A percentile compares a stretch with the other conserved stretches of the same genome.
Evolutionary conservation across 2,113 vertebrate species (phyloP).

Genomic region (Lepisosteus oculatus): DNA sequence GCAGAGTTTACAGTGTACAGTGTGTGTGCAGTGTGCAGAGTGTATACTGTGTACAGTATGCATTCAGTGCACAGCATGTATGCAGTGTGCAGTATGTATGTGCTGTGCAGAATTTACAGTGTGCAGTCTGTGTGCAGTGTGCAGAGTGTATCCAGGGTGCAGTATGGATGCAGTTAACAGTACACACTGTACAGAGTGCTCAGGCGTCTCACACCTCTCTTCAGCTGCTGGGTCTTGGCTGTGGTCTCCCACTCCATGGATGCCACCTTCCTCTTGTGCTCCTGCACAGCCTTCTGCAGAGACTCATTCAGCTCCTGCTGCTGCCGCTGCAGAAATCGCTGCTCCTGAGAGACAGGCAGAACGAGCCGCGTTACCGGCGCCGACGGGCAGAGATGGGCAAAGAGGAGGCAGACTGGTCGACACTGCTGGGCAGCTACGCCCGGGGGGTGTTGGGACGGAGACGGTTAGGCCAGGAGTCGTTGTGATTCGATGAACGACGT

Average conservation of each 20-base stretch:
- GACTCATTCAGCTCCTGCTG: constrained; percentile 59
- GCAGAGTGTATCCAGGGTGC: background rate
- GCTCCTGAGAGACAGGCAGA: constrained; percentile 41
- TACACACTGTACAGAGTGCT: background rate
- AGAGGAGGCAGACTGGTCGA: no score
- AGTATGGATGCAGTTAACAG: background rate
- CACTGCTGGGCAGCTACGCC: no score
- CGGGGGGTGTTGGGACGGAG: no score
- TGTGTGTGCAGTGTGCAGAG: no score
- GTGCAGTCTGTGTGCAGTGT: background rate
- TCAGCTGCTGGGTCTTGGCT: constrained; percentile 56
- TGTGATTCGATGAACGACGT: no score
- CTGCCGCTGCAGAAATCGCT: constrained; percentile 55
- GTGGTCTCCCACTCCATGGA: constrained; percentile 56
- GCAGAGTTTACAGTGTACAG: no score
- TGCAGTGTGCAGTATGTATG: background rate
- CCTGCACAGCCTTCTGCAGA: constrained; percentile 57
- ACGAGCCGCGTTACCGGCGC: no score
- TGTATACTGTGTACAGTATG: background rate
- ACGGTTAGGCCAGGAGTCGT: no score
- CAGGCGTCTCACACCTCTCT: constrained; percentile 41
- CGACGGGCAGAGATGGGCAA: no score
- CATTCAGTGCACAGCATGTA: background rate
- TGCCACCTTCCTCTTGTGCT: constrained; percentile 59
- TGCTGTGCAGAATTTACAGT: background rate